Evolutionary conservation across 2,113 vertebrate species (phyloP).

Genomic region (Pongo pygmaeus): DNA sequence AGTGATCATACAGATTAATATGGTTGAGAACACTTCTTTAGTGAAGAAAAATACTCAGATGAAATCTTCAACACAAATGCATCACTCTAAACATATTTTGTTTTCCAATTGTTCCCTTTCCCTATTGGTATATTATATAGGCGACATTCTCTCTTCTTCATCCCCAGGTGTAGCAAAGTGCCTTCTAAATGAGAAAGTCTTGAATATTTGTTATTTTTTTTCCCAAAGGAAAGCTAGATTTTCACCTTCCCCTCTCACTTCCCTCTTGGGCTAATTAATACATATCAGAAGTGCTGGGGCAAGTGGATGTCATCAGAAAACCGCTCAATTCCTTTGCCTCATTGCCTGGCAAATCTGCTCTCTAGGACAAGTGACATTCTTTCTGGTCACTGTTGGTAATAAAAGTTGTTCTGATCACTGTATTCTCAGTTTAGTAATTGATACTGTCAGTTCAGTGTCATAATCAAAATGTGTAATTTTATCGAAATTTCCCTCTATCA

Average conservation of each 20-base stretch:
- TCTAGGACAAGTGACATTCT: background rate
- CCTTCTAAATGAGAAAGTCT: background rate
- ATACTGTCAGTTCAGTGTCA: background rate
- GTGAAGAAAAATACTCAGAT: background rate
- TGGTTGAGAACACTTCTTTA: background rate
- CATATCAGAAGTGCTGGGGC: background rate
- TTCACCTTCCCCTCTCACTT: background rate
- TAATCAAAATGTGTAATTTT: background rate
- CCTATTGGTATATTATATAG: background rate
- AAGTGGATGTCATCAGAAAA: background rate
- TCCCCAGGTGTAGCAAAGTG: background rate
- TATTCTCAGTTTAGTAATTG: background rate
- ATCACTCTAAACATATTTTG: background rate
- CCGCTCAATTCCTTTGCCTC: background rate
- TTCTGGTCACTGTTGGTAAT: background rate
- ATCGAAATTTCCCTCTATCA: background rate
- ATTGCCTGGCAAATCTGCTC: background rate
- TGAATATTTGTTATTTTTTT: background rate
- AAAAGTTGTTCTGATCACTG: background rate
- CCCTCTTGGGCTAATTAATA: background rate
- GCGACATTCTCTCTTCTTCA: background rate
- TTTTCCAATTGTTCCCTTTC: background rate
- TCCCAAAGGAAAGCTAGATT: background rate
- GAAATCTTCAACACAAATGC: background rate
- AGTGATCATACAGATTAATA: conserved; percentile 2